Percentiles rank a stretch among this genome's conserved stretches.
Conservation (phyloP, 2,113 vertebrate genomes). For the Myrmecophaga tridactyla region DNA sequence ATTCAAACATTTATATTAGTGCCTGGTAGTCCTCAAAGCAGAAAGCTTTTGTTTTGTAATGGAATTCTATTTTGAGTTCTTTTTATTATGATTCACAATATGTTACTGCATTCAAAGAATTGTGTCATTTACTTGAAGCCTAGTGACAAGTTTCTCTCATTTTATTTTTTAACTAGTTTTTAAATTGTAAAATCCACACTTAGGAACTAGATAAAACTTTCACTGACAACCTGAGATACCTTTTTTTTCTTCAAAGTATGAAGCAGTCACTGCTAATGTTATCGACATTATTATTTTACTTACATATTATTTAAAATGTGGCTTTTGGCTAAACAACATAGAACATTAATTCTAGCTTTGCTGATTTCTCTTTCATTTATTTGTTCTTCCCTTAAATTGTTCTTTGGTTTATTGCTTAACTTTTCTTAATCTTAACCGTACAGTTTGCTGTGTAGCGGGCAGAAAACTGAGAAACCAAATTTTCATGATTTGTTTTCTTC, state of each 20-base stretch:
- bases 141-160: neutral
- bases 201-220: neutral
- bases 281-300: neutral
- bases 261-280: neutral
- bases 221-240: neutral
- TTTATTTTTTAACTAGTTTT: neutral
- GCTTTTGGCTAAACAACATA: neutral
- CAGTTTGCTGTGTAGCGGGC: neutral
- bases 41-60: neutral
- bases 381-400: conserved; percentile 24
- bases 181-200: neutral
- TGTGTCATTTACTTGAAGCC: neutral
- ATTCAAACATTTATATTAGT: neutral
- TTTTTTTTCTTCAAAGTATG: neutral
- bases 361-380: neutral
- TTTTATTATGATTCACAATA: neutral
- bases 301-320: neutral
- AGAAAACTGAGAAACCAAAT: conserved; percentile 63
- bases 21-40: neutral
- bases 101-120: neutral
- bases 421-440: conserved; percentile 53
- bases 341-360: conserved; percentile 39
- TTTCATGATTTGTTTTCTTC: conserved; percentile 15
- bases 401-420: conserved; percentile 52
- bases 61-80: neutral